phyloP scores from a whole-genome alignment of 2,888 invertebrate species.

The Lycia hirtaria region DNA sequence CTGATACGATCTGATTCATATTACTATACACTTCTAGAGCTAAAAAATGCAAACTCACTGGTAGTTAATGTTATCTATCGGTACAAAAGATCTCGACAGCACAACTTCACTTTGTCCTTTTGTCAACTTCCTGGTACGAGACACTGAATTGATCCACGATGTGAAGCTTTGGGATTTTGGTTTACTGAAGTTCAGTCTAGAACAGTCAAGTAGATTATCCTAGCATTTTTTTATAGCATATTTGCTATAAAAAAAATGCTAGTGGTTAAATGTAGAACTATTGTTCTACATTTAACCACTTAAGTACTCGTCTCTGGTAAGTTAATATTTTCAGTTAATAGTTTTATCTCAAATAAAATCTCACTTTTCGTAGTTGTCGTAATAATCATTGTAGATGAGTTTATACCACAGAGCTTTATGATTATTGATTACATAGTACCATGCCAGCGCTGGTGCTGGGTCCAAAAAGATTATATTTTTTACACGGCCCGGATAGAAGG shows the following conservation, averaged over 20 bases:
- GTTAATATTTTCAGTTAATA: no score
- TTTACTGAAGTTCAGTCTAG: background rate
- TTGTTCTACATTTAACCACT: no score
- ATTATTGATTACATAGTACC: background rate
- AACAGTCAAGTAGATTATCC: no score
- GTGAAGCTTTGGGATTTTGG: conserved; percentile 7
- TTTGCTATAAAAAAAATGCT: no score
- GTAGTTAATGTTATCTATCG: background rate
- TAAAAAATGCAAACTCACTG: background rate
- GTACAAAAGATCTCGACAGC: conserved; percentile 6
- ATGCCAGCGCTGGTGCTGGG: conserved; percentile 3
- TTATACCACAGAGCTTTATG: conserved; percentile 4
- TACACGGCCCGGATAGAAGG: background rate
- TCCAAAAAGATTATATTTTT: conserved; percentile 7
- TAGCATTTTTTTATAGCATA: no score
- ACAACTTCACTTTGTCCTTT: conserved; percentile 2
- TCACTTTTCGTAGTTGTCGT: conserved; percentile 4
- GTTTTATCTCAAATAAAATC: background rate
- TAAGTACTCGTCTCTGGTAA: no score
- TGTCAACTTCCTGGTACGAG: conserved; percentile 7
- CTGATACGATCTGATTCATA: no score
- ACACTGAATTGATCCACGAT: background rate
- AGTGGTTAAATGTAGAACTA: background rate
- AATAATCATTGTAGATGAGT: conserved; percentile 1
- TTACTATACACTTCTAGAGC: no score